Evolutionary conservation across 2,113 vertebrate genomes (phyloP), one percentile per base, ranked within the genome.

Genomic region (Amphilophus citrinellus): DNA sequence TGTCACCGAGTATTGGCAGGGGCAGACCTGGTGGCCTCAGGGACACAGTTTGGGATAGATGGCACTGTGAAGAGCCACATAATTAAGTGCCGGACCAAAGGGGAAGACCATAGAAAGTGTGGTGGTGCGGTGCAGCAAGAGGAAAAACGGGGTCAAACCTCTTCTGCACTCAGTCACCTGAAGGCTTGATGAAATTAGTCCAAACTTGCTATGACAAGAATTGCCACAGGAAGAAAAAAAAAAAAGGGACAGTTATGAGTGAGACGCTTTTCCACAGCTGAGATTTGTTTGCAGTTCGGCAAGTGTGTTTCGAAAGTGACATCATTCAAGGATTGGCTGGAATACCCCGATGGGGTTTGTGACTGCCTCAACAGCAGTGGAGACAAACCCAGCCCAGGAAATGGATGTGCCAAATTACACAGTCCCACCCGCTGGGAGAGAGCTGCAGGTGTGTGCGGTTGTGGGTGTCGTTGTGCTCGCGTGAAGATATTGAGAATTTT

Each of bases 351-450:
- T 88, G 93, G 88, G 92, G 84, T 86, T 91, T 88, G 83, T 77
- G 87, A 88, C 90, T 90, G 90, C 82, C 83, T 91, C 84, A 60
- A 90, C 92, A 92, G 89, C 84, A 77, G 65, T n/a, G 81, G 80
- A 91, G 89, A 87, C 87, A 92, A 93, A 91, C 85, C 88, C 88
- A 84, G 73, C 59, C 80, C 76, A 81, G 92, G 78, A 93, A 94
- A 94, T 93, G 89, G 89, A 93, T 94, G 92, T 94, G 92, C 92
- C 92, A 94, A 93, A 94, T 95, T 94, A 93, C 88, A 94, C 77
- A 84, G 76, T 87, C 82, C 86, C 91, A 87, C 93, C 93, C 88
- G 78, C 85, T 94, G 94, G 90, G 92, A 94, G 71, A 88, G 82
- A 81, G 86, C 73, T 82, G 77, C 88, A 86, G 87, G 87, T 91